Percentiles rank a stretch among this genome's conserved stretches.
These are phyloP conservation scores for Malacoraja senta DNA, from an alignment of 2,797 vertebrate species.

Conservation along the genomic window DNA sequence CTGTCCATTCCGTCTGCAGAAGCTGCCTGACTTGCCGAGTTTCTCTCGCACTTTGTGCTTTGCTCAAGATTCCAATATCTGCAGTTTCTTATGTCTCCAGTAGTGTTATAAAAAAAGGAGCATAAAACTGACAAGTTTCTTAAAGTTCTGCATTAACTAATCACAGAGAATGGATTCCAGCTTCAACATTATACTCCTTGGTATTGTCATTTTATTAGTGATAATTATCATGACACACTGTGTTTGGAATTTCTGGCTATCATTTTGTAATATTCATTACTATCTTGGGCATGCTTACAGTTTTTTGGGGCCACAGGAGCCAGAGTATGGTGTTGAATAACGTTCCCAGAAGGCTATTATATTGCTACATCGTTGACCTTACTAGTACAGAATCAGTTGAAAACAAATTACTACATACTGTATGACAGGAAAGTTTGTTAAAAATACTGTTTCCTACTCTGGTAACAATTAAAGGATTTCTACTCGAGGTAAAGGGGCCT, in stretches of 20 bases:
- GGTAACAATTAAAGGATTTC: not conserved
- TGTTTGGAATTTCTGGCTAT: not conserved
- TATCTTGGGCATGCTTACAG: not conserved
- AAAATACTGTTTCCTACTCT: not conserved
- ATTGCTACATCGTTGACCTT: not conserved
- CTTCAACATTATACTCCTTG: not conserved
- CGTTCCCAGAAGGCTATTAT: not conserved
- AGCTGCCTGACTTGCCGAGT: too few relatives aligned
- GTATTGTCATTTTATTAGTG: not conserved
- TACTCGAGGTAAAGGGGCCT: too few relatives aligned
- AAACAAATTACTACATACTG: slow-evolving; percentile 3
- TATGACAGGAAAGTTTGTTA: not conserved
- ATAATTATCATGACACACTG: not conserved
- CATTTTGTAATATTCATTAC: not conserved
- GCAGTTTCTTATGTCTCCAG: too few relatives aligned
- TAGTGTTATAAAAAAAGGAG: not conserved
- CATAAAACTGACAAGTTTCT: not conserved
- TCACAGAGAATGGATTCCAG: not conserved
- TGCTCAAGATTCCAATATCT: too few relatives aligned
- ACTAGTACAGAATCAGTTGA: not conserved
- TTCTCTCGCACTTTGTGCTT: too few relatives aligned
- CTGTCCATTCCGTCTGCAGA: too few relatives aligned
- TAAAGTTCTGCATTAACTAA: not conserved
- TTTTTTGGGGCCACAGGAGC: not conserved
- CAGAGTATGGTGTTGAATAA: not conserved